Conservation (phyloP, 2,888 invertebrate species). For the Xestobium rufovillosum region DNA sequence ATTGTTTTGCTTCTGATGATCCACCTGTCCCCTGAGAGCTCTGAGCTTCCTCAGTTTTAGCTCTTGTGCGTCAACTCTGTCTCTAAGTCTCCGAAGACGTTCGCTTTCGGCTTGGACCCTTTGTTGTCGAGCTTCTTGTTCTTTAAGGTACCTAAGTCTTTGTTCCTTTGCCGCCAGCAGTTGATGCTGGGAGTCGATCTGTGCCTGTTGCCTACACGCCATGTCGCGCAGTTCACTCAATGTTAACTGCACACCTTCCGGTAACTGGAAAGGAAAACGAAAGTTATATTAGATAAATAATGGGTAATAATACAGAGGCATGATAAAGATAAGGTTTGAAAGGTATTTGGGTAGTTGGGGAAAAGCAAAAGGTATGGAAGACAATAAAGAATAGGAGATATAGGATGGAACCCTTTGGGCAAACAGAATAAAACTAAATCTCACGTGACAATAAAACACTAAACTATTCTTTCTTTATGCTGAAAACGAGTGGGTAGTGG, state of each 20-base stretch:
- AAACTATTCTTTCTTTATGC: no score
- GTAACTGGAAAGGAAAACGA: conserved; percentile 59
- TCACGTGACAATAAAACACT: no score
- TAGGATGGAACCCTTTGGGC: no score
- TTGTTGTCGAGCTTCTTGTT: conserved; percentile 77
- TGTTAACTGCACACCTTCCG: conserved; percentile 86
- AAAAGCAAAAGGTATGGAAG: no score
- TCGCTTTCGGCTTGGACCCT: conserved; percentile 81
- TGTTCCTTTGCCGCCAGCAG: conserved; percentile 89
- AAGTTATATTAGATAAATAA: conserved; percentile 12
- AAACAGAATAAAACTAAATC: no score
- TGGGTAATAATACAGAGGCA: conserved; percentile 1
- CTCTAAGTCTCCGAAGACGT: conserved; percentile 75
- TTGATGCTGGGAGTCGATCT: conserved; percentile 92
- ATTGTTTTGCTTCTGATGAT: conserved; percentile 86
- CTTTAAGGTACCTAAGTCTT: conserved; percentile 86
- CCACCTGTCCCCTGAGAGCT: conserved; percentile 88
- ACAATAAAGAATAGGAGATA: no score
- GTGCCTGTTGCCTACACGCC: conserved; percentile 95
- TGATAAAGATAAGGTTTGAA: no score
- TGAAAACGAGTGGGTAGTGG: no score
- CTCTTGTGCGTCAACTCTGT: conserved; percentile 92
- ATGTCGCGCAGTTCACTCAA: conserved; percentile 95
- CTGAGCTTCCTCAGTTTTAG: conserved; percentile 85
- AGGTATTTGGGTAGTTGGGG: no score